Evolutionary conservation across 2,888 invertebrate genomes (phyloP).

Genomic region (Drosophila mulleri): DNA sequence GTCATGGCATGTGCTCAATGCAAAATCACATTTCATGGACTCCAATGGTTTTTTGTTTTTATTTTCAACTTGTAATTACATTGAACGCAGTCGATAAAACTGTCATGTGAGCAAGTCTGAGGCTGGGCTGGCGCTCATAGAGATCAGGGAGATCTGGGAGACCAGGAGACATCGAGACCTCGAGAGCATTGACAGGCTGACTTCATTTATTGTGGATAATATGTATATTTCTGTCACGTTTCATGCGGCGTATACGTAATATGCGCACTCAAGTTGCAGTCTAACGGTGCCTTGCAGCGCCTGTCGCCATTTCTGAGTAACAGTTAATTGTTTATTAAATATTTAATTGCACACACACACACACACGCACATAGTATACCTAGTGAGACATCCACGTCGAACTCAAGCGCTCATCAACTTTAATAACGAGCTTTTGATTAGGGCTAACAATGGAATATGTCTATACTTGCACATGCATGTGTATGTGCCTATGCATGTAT

Average conservation of each 20-base stretch:
- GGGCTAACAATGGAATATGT: slow-evolving; percentile 28
- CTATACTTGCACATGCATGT: not conserved
- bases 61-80: slow-evolving; percentile 26
- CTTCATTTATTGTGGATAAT: not conserved
- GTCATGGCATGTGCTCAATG: slow-evolving; percentile 27
- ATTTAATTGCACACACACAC: slow-evolving; percentile 58
- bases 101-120: slow-evolving; percentile 28
- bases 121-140: not conserved
- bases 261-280: slow-evolving; percentile 50
- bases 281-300: slow-evolving; percentile 58
- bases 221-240: slow-evolving; percentile 18
- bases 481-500: not conserved
- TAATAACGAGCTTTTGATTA: slow-evolving; percentile 64
- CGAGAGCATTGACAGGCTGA: not conserved
- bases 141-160: not conserved
- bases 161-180: not conserved
- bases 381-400: slow-evolving; percentile 36
- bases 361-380: not conserved
- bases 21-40: slow-evolving; percentile 29
- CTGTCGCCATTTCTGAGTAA: slow-evolving; percentile 25
- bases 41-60: not conserved
- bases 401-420: slow-evolving; percentile 37
- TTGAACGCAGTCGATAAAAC: slow-evolving; percentile 26
- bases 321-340: slow-evolving; percentile 72
- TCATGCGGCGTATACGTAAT: slow-evolving; percentile 39